phyloP scores from a whole-genome alignment of 2,888 invertebrate species.

The Therioaphis trifolii region DNA sequence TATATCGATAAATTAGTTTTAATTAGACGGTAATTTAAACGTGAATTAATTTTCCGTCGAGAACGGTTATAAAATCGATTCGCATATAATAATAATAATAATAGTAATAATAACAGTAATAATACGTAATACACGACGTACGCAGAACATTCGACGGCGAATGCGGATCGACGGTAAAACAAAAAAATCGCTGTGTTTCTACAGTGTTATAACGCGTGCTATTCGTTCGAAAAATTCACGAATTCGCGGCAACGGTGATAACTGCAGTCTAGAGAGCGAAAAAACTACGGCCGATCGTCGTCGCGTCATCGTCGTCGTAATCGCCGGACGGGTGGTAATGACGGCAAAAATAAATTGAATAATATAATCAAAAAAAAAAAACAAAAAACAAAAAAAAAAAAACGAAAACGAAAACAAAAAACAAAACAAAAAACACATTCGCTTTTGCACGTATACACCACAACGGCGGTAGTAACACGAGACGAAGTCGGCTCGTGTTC shows the following conservation, averaged over 20 bases:
- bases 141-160: neutral
- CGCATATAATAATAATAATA: no score
- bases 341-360: neutral
- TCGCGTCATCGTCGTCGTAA: neutral
- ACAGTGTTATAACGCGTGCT: neutral
- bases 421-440: no score
- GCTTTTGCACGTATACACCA: no score
- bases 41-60: conserved; percentile 2
- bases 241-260: neutral
- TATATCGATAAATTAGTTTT: conserved; percentile 22
- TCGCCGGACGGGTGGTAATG: neutral
- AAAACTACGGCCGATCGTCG: neutral
- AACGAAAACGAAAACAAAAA: no score
- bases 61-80: neutral
- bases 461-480: no score
- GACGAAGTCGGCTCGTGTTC: no score
- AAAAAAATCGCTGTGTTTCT: neutral
- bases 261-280: neutral
- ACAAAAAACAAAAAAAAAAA: no score
- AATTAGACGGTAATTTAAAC: neutral
- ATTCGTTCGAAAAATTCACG: no score
- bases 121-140: neutral
- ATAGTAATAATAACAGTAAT: no score
- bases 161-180: neutral
- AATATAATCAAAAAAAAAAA: no score